These are phyloP conservation scores for Venusia cambrica DNA, from an alignment of 2,888 invertebrate genomes.

Conservation along the genomic window DNA sequence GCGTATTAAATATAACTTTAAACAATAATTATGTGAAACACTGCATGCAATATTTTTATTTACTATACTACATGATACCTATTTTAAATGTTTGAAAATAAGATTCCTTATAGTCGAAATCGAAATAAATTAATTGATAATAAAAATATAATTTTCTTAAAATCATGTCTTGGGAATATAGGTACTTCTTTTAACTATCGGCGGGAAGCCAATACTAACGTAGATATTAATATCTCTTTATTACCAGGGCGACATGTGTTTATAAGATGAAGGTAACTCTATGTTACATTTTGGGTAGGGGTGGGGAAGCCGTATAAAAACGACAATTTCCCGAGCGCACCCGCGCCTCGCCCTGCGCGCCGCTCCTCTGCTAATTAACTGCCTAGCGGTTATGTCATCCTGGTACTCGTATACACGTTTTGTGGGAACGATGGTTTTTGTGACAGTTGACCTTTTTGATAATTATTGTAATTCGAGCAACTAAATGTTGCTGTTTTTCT, in stretches of 20 bases:
- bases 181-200: constrained; percentile 25
- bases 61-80: too few relatives aligned
- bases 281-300: constrained; percentile 64
- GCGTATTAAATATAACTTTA: too few relatives aligned
- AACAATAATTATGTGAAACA: too few relatives aligned
- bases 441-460: constrained; percentile 45
- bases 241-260: constrained; percentile 68
- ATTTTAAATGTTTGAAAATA: too few relatives aligned
- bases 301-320: constrained; percentile 77
- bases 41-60: too few relatives aligned
- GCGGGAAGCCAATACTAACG: constrained; percentile 36
- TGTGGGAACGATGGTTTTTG: constrained; percentile 60
- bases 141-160: too few relatives aligned
- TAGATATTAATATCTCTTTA: constrained; percentile 72
- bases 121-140: too few relatives aligned
- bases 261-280: constrained; percentile 72
- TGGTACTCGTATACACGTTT: constrained; percentile 74
- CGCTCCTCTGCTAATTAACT: constrained; percentile 77
- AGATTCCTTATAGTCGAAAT: too few relatives aligned
- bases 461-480: constrained; percentile 15
- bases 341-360: constrained; percentile 73
- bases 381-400: constrained; percentile 78
- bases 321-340: constrained; percentile 79
- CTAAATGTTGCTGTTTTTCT: constrained; percentile 14
- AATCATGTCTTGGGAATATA: constrained; percentile 11